phyloP scores from a whole-genome alignment of 2,888 invertebrate genomes.

The Synergus laeviventris region DNA sequence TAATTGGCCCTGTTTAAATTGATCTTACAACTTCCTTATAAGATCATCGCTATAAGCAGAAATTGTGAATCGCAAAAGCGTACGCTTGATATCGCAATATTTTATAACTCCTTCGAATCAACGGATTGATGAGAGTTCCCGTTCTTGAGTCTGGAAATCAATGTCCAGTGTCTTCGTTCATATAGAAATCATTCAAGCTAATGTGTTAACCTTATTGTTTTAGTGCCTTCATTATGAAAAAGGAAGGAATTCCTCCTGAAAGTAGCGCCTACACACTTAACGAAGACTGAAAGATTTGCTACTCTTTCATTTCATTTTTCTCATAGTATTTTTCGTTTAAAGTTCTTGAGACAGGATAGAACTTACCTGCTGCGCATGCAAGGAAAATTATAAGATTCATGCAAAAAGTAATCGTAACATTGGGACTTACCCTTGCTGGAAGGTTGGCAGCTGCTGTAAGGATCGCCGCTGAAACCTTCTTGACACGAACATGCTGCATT shows the following conservation, averaged over 20 bases:
- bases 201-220: too few species aligned
- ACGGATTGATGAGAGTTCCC: background rate
- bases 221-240: background rate
- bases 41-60: constrained; percentile 13
- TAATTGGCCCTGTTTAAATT: background rate
- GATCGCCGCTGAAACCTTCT: constrained; percentile 78
- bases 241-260: background rate
- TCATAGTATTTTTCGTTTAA: background rate
- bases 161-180: background rate
- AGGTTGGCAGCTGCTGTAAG: constrained; percentile 76
- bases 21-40: constrained; percentile 7
- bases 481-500: constrained; percentile 79
- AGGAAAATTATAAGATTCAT: constrained; percentile 41
- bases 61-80: background rate
- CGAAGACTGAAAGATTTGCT: background rate
- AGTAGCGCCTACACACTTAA: background rate
- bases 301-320: background rate
- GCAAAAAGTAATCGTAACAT: background rate
- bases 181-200: too few species aligned
- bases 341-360: constrained; percentile 11
- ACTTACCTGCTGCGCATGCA: constrained; percentile 54
- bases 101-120: background rate
- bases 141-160: constrained; percentile 1
- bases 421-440: constrained; percentile 66
- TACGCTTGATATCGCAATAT: background rate